Percentiles rank a stretch among this genome's conserved stretches.
phyloP scores from a whole-genome alignment of 2,888 invertebrate species.

The Plagodis pulveraria region DNA sequence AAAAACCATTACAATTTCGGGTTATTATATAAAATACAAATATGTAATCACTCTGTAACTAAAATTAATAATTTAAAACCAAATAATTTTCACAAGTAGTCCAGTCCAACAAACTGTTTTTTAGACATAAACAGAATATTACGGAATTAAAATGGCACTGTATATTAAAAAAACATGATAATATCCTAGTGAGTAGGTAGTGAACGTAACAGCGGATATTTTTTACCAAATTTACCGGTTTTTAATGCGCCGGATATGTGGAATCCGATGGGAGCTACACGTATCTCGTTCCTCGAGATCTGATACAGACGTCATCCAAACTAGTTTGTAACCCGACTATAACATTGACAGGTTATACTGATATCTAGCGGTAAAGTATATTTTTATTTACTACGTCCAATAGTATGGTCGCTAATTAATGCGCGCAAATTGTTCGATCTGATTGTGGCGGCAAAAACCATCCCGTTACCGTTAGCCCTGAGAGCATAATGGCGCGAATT shows the following conservation, averaged over 20 bases:
- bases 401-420: slow-evolving; percentile 62
- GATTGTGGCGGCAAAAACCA: slow-evolving; percentile 71
- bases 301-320: slow-evolving; percentile 65
- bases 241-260: slow-evolving; percentile 7
- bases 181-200: neutral
- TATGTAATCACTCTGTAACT: no score
- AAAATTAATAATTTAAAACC: no score
- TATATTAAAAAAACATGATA: no score
- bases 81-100: no score
- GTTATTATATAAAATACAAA: no score
- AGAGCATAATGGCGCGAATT: slow-evolving; percentile 65
- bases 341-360: slow-evolving; percentile 75
- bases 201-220: slow-evolving; percentile 4
- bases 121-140: no score
- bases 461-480: slow-evolving; percentile 66
- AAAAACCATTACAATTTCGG: neutral
- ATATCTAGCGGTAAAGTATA: slow-evolving; percentile 58
- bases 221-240: slow-evolving; percentile 27
- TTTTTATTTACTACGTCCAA: neutral
- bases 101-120: no score
- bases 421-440: slow-evolving; percentile 69
- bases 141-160: no score
- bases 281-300: slow-evolving; percentile 15
- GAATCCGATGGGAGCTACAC: slow-evolving; percentile 11
- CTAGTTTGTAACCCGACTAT: slow-evolving; percentile 76